These are phyloP conservation scores for Dascyllus trimaculatus DNA, from an alignment of 2,113 vertebrate genomes.

Conservation along the genomic window DNA sequence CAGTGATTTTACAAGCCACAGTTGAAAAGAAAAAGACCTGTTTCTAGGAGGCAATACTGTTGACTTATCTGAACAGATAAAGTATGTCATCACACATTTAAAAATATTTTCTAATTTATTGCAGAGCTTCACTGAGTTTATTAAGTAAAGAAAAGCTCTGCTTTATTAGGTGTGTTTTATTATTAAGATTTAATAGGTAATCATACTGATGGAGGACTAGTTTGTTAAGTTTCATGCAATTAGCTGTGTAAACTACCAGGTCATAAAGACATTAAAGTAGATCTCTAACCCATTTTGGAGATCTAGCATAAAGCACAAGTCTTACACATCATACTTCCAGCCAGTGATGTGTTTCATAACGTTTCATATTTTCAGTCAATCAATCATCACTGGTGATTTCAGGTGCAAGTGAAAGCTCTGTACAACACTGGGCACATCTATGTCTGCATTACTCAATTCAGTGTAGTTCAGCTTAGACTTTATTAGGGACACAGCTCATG, in stretches of 20 bases:
- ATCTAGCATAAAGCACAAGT: not conserved
- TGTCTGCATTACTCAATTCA: not conserved
- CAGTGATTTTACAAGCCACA: slow-evolving; percentile 31
- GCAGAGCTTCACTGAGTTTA: slow-evolving; percentile 6
- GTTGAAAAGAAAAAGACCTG: not conserved
- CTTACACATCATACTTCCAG: slow-evolving; percentile 5
- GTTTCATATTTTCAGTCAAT: slow-evolving; percentile 27
- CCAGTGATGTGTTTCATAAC: not conserved
- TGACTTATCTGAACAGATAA: slow-evolving; percentile 27
- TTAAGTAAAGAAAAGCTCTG: not conserved
- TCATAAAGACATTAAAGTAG: too few relatives aligned
- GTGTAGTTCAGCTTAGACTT: not conserved
- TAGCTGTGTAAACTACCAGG: too few relatives aligned
- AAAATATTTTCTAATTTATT: slow-evolving; percentile 11
- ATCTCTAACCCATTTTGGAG: not conserved
- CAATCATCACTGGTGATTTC: slow-evolving; percentile 44
- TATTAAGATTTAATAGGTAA: not conserved
- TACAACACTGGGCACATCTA: slow-evolving; percentile 5
- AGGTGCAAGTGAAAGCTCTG: slow-evolving; percentile 8
- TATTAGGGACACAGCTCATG: too few relatives aligned
- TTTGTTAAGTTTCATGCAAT: slow-evolving; percentile 1
- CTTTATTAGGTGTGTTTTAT: not conserved
- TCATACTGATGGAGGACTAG: not conserved
- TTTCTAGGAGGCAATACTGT: slow-evolving; percentile 28
- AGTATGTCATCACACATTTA: not conserved